These are phyloP conservation scores for Crax fasciolata DNA, from an alignment of 2,797 vertebrate genomes.

Conservation along the genomic window DNA sequence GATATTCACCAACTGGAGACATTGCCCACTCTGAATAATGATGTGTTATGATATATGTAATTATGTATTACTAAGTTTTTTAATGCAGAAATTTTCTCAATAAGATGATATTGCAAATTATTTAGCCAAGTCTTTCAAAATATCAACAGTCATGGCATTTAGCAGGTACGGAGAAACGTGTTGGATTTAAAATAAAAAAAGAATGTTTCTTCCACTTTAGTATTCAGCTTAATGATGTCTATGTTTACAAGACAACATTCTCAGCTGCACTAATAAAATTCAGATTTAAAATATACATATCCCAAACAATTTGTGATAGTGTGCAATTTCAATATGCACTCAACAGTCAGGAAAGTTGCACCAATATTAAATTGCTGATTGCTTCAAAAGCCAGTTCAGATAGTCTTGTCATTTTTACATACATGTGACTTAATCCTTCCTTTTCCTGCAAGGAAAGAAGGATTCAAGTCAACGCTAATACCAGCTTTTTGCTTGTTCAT, in stretches of 20 bases:
- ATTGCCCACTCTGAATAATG: neutral
- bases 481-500: neutral
- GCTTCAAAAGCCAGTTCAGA: neutral
- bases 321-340: neutral
- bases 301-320: neutral
- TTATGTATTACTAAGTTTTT: constrained; percentile 12
- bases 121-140: neutral
- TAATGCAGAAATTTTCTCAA: neutral
- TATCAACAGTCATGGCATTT: neutral
- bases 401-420: neutral
- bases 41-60: too few relatives aligned
- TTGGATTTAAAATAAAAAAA: neutral
- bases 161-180: neutral
- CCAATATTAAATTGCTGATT: neutral
- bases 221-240: neutral
- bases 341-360: neutral
- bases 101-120: neutral
- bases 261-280: neutral
- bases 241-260: neutral
- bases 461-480: neutral
- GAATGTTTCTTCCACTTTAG: neutral
- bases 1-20: neutral
- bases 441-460: neutral
- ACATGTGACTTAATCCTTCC: neutral
- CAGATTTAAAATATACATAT: neutral